Conservation (phyloP, 2,113 vertebrate genomes). For the Rhagologus leucostigma region DNA sequence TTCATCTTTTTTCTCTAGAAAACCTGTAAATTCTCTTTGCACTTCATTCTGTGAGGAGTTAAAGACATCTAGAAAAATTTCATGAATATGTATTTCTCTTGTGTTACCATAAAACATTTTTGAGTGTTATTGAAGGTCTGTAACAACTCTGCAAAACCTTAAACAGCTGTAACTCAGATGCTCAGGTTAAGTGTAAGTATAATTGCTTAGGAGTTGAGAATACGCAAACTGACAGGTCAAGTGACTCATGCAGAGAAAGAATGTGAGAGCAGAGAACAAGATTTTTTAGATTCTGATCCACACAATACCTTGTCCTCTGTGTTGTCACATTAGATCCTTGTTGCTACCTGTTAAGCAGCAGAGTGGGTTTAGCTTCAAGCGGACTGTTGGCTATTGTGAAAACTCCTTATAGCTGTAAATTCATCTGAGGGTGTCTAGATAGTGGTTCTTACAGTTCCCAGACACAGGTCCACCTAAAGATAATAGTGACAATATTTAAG, state of each 20-base stretch:
- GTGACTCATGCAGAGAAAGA: not conserved
- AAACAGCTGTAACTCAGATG: not conserved
- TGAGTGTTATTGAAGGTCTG: not conserved
- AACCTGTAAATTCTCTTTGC: not conserved
- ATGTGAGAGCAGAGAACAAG: not conserved
- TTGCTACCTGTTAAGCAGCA: not conserved
- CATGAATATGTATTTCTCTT: not conserved
- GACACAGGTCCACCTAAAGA: not conserved
- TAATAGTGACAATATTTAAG: not conserved
- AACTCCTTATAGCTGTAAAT: not conserved
- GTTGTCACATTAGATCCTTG: not conserved
- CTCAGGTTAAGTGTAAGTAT: not conserved
- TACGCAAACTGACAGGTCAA: not conserved
- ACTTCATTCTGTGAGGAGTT: not conserved
- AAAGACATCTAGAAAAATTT: not conserved
- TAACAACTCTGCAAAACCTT: not conserved
- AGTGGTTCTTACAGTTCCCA: not conserved
- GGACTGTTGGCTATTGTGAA: not conserved
- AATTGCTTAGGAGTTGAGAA: not conserved
- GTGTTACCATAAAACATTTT: not conserved
- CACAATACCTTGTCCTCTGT: rapidly evolving
- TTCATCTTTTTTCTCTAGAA: not conserved
- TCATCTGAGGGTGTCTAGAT: not conserved
- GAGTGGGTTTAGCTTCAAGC: not conserved
- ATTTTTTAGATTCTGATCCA: not conserved